Evolutionary conservation across 1,140 invertebrate species (phyloP), one percentile per base, ranked within the genome.

Genomic region (Palaemon carinicauda): DNA sequence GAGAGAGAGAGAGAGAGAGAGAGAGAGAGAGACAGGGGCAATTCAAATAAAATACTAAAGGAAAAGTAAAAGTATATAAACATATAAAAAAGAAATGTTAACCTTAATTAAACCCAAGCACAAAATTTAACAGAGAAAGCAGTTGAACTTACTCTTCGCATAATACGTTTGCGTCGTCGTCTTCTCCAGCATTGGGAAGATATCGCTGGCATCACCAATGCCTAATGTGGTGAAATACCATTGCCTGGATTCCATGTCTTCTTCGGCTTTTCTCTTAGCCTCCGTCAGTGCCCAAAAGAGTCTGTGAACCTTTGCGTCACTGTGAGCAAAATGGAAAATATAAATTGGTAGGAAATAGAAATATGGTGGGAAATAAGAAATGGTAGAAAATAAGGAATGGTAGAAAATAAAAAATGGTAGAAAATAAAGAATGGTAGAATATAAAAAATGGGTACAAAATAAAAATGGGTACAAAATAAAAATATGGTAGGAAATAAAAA

Each of bases 171-270:
- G 54, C 17, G 83, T 85, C 51, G 54, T 60, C 24, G 29, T 24
- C 21, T 80, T 85, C 0, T 54, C 83, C 33, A 79, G 10, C 21
- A 27, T 52, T 10, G 74, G 83, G 29, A 80, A 14, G 60, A 85
- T 33, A 53, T 85, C 83, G 29, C 17, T 51, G 24, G 31, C 31
- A n/a, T 79, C 41, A 10, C 71, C 17, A 24, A 85, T 79, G 0
- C 74, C 83, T 1, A 85, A 60, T 12, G 74, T 85, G 51, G 19
- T 85, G 53, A 27, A 79, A 53, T 85, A 85, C 83, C 83, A 85
- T 7, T 52, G 29, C 12, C 50, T 65, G 15, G 21, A 24, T 15
- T 31, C 50, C 75, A 85, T 17, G 31, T 85, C 29, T 53, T 79
- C 83, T 29, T 85, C 83, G 19, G 54, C 83, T 53, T 85, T 85